Evolutionary conservation across 35 echinoderm and acorn worm genomes (phyloP).

Genomic region (Stichopus chloronotus): DNA sequence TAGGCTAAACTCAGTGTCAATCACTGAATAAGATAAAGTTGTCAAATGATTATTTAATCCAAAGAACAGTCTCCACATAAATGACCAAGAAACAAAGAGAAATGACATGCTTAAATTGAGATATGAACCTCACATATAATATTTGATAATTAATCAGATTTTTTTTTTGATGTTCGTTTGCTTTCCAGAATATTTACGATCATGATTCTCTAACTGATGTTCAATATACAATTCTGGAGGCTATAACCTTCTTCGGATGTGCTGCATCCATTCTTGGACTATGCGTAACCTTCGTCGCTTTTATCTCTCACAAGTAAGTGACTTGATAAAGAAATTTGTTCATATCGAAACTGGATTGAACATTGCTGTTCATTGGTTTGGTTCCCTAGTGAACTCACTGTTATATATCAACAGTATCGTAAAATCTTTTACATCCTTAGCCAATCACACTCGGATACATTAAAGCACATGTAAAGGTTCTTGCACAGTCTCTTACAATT

Average conservation of each 20-base stretch:
- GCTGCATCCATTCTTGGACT: conserved; percentile 49
- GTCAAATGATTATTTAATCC: too few relatives aligned
- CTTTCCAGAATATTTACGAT: conserved; percentile 57
- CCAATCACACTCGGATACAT: neutral
- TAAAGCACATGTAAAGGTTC: too few relatives aligned
- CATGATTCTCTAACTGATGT: conserved; percentile 35
- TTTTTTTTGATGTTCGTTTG: too few relatives aligned
- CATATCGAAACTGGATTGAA: neutral
- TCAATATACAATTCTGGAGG: conserved; percentile 49
- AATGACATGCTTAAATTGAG: too few relatives aligned
- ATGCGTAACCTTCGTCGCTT: conserved; percentile 34
- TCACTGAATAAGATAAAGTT: too few relatives aligned
- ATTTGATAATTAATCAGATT: too few relatives aligned
- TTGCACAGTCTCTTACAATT: too few relatives aligned
- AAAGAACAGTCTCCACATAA: too few relatives aligned
- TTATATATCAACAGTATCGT: neutral
- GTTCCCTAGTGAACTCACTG: neutral
- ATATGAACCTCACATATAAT: too few relatives aligned
- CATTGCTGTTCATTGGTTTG: neutral
- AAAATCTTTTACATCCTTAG: neutral
- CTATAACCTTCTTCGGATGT: conserved; percentile 53
- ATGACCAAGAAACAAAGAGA: too few relatives aligned
- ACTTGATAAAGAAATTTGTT: neutral
- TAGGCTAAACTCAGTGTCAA: too few relatives aligned
- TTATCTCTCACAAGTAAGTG: conserved; percentile 36